phyloP scores from a whole-genome alignment of 2,797 vertebrate genomes.

The Enteromius thamalakanensis region DNA sequence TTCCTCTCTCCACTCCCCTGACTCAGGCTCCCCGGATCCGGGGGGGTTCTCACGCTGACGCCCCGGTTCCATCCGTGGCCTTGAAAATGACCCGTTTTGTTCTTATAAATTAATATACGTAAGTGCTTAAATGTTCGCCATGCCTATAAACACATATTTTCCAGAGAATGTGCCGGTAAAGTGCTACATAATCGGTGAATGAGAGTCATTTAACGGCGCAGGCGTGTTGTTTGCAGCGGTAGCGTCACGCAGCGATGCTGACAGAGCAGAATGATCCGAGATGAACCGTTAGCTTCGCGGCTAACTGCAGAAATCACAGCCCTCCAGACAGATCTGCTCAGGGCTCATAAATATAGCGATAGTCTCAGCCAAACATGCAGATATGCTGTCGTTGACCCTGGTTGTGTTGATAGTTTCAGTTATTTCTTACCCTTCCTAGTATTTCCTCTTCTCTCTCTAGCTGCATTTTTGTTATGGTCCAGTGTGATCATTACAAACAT shows the following conservation, averaged over 20 bases:
- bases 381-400: background rate
- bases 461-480: conserved; percentile 8
- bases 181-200: conserved; percentile 15
- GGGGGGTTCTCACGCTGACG: conserved; percentile 81
- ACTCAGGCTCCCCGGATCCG: conserved; percentile 78
- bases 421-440: background rate
- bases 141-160: conserved; percentile 21
- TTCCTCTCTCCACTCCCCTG: conserved; percentile 77
- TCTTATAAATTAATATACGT: background rate
- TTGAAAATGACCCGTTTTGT: conserved; percentile 24
- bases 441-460: background rate
- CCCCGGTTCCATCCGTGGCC: conserved; percentile 79
- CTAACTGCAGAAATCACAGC: conserved; percentile 32
- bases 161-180: background rate
- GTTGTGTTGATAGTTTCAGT: background rate
- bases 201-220: conserved; percentile 3
- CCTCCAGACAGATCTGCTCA: background rate
- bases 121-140: conserved; percentile 3
- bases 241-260: conserved; percentile 15
- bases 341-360: background rate
- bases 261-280: conserved; percentile 30
- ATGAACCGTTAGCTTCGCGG: conserved; percentile 32
- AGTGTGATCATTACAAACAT: background rate
- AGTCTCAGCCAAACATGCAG: background rate
- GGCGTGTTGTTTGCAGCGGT: conserved; percentile 22